Conservation (phyloP, 2,888 invertebrate species). For the Athetis lepigone region DNA sequence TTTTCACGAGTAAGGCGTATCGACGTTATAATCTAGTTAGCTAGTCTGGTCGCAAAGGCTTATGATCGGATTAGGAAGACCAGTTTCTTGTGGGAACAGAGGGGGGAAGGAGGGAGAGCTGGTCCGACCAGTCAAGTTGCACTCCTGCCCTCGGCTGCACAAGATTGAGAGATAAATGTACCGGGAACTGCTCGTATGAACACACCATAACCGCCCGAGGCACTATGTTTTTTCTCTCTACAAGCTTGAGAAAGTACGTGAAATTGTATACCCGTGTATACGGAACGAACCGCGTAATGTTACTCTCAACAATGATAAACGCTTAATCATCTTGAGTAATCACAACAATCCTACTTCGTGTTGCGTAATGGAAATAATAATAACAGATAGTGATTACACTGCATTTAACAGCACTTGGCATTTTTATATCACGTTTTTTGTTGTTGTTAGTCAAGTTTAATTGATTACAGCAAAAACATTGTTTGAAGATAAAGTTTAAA, state of each 20-base stretch:
- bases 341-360: constrained; percentile 57
- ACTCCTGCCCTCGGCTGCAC: constrained; percentile 74
- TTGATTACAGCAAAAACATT: constrained; percentile 12
- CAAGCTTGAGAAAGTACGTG: constrained; percentile 73
- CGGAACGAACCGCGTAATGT: constrained; percentile 56
- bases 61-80: constrained; percentile 76
- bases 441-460: constrained; percentile 16
- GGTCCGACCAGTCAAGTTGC: constrained; percentile 77
- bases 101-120: constrained; percentile 55
- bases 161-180: constrained; percentile 82
- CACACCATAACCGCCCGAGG: constrained; percentile 56
- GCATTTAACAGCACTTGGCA: constrained; percentile 44
- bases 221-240: constrained; percentile 43
- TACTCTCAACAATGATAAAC: constrained; percentile 63
- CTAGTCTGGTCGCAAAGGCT: constrained; percentile 59
- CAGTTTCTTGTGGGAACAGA: constrained; percentile 69
- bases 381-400: constrained; percentile 56
- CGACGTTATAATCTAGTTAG: constrained; percentile 81
- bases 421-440: constrained; percentile 40
- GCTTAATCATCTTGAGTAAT: constrained; percentile 66
- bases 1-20: constrained; percentile 68
- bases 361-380: constrained; percentile 56
- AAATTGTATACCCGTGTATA: constrained; percentile 65
- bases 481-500: constrained; percentile 22
- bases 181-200: constrained; percentile 71